A percentile compares a stretch with the other conserved stretches of the same genome.
Evolutionary conservation across 2,797 vertebrate genomes (phyloP).

Genomic region (Todus mexicanus): DNA sequence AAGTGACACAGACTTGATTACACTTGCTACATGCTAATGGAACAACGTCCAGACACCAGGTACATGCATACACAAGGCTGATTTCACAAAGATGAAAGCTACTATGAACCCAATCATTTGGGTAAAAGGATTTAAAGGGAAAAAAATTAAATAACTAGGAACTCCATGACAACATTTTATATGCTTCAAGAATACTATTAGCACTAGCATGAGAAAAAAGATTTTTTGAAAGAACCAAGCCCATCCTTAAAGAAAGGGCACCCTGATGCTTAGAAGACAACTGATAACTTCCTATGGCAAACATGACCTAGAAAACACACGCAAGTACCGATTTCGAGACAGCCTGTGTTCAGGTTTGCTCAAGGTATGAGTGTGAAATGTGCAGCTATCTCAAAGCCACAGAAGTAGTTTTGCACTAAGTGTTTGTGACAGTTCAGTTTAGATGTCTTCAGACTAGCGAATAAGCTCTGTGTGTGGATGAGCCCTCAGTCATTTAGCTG

Average conservation of each 20-base stretch:
- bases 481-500: conserved; percentile 40
- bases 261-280: not conserved
- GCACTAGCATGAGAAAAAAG: not conserved
- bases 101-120: not conserved
- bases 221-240: not conserved
- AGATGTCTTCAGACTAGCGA: not conserved
- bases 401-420: not conserved
- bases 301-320: not conserved
- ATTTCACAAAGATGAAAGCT: not conserved
- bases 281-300: not conserved
- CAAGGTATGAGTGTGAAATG: not conserved
- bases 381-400: not conserved
- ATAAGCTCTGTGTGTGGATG: not conserved
- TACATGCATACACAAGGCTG: not conserved
- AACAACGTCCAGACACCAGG: not conserved
- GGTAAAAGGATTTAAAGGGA: not conserved
- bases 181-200: not conserved
- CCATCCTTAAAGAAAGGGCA: not conserved
- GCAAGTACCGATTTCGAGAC: not conserved
- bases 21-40: not conserved
- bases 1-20: not conserved
- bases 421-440: not conserved
- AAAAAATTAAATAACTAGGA: not conserved
- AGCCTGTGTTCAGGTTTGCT: not conserved
- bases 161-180: not conserved